These are phyloP conservation scores for Leptopilina myrica DNA, from an alignment of 2,888 invertebrate genomes.

Conservation along the genomic window DNA sequence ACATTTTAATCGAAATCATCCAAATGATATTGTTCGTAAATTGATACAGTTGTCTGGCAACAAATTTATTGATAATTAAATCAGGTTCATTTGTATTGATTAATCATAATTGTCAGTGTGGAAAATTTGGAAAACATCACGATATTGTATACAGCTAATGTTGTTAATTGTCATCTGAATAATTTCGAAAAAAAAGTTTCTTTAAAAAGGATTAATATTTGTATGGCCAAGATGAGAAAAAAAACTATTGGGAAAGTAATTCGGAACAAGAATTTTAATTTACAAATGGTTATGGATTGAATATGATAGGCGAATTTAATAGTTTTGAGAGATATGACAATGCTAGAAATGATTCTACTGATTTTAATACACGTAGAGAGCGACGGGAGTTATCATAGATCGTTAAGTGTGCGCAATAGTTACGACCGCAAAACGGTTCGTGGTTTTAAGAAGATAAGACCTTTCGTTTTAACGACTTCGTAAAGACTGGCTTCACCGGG, in stretches of 20 bases:
- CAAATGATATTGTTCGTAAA: too few relatives aligned
- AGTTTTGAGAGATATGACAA: conserved; percentile 41
- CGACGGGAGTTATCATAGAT: conserved; percentile 31
- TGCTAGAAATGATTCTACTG: conserved; percentile 46
- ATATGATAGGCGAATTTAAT: too few relatives aligned
- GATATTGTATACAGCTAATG: too few relatives aligned
- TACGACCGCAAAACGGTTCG: conserved; percentile 62
- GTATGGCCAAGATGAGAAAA: neutral
- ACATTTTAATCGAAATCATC: too few relatives aligned
- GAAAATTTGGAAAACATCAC: too few relatives aligned
- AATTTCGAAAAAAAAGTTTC: too few relatives aligned
- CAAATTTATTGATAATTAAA: too few relatives aligned
- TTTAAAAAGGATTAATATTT: neutral
- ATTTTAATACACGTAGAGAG: conserved; percentile 56
- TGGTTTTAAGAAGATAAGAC: conserved; percentile 59
- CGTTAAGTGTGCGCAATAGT: conserved; percentile 55
- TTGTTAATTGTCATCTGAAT: too few relatives aligned
- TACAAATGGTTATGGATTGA: neutral
- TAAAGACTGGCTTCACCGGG: conserved; percentile 57
- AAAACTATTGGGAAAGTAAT: neutral
- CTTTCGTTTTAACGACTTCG: conserved; percentile 65
- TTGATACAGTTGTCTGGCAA: too few relatives aligned
- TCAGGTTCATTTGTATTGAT: too few relatives aligned
- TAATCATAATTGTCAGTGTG: too few relatives aligned
- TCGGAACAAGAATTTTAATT: neutral